Evolutionary conservation across 2,888 invertebrate genomes (phyloP), one percentile per base, ranked within the genome.

Genomic region (Erebia palarica): DNA sequence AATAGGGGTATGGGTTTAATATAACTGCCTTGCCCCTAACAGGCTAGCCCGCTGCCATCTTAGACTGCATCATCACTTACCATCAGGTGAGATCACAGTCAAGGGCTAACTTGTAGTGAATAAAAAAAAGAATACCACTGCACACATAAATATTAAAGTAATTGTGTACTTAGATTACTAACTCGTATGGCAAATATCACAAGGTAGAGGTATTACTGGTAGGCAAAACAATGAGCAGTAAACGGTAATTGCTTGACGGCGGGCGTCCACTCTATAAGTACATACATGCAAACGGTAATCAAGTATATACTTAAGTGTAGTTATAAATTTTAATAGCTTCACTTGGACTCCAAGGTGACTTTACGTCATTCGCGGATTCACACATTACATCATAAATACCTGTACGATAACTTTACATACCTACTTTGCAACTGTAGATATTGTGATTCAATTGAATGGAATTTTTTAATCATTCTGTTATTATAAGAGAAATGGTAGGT

Each of bases 321-420:
- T 8, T 49, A 44, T 42, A 60, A 63, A 18, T 63, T 63, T 13
- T 61, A 21, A 63, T 63, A 21, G 63, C 63, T 49, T 63, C 63
- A 63, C 63, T 63, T 49, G 14, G 16, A 49, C 18, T 21, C 18
- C 21, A 47, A 16, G 63, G 63, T 36, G 7, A 3, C 42, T 65
- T 65, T 53, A 55, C 65, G 53, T 65, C 65, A 65, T 65, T 27
- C 63, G 18, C 63, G 21, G 63, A 63, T 65, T 53, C 53, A 55
- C 65, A 13, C 53, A 21, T 65, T 65, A 65, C 65, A 55, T 65
- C 65, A 65, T 53, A 36, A 36, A 7, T 65, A 65, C 65, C 65
- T 55, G 51, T n/a, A 59, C 27, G 14, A n/a, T 36, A 59, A 18
- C 9, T 59, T 3, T 36, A 36, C 49, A 8, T 49, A 18, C 18